Percentiles rank a stretch among this genome's conserved stretches.
phyloP scores from a whole-genome alignment of 2,888 invertebrate species.

The Dugesia japonica region DNA sequence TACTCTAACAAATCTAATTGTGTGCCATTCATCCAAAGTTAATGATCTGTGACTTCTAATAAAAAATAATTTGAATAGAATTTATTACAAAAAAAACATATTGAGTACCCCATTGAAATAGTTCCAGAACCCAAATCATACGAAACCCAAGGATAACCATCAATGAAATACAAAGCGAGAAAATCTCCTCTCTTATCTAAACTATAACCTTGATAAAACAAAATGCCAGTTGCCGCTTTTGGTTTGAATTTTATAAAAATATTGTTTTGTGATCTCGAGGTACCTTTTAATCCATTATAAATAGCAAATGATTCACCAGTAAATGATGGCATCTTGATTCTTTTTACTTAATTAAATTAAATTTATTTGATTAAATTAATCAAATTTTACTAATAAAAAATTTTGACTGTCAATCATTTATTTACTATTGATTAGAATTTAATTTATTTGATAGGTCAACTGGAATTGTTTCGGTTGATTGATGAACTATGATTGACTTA shows the following conservation, averaged over 20 bases:
- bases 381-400: no score
- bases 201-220: conserved; percentile 29
- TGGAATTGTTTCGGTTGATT: no score
- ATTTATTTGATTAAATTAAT: neutral
- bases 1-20: neutral
- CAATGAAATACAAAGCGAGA: conserved; percentile 10
- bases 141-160: conserved; percentile 20
- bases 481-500: no score
- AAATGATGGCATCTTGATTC: conserved; percentile 23
- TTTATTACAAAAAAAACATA: neutral
- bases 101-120: neutral
- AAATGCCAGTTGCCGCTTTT: neutral
- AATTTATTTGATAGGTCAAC: no score
- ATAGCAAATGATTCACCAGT: conserved; percentile 21
- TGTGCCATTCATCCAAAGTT: neutral
- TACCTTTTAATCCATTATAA: conserved; percentile 16
- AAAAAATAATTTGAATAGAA: neutral
- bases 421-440: no score
- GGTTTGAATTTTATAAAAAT: conserved; percentile 24
- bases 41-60: neutral
- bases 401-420: no score
- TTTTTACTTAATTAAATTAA: neutral
- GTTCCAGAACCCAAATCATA: conserved; percentile 24
- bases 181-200: conserved; percentile 23
- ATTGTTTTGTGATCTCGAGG: conserved; percentile 26